These are phyloP conservation scores for Eretmochelys imbricata DNA, from an alignment of 2,113 vertebrate species.

Conservation along the genomic window DNA sequence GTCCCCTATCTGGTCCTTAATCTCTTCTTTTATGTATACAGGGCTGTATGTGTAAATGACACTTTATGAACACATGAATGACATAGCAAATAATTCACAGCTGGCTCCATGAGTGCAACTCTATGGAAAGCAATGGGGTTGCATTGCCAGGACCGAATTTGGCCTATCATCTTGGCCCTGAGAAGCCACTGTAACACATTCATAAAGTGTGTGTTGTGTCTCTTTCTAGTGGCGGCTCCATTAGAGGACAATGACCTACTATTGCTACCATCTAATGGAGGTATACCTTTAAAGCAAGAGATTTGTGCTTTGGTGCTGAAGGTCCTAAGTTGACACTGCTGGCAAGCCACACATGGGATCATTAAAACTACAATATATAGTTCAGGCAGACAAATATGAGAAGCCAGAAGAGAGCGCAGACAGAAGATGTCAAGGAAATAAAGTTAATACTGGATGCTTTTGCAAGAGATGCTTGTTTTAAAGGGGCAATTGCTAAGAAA, in stretches of 20 bases:
- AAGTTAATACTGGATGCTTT: not conserved
- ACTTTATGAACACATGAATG: not conserved
- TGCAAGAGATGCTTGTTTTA: not conserved
- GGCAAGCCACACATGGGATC: not conserved
- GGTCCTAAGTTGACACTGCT: not conserved
- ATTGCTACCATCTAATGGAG: not conserved
- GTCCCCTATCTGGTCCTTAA: not conserved
- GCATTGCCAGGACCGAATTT: not conserved
- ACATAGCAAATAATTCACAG: not conserved
- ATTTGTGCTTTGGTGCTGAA: not conserved
- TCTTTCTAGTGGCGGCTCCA: not conserved
- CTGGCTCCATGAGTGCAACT: not conserved
- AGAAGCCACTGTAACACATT: not conserved
- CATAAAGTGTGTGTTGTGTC: not conserved
- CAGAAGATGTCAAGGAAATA: not conserved
- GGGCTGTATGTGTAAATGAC: not conserved
- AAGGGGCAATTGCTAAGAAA: not conserved
- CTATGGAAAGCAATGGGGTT: not conserved
- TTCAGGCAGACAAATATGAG: not conserved
- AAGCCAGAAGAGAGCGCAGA: not conserved
- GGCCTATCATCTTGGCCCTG: not conserved
- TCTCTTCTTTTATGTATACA: not conserved
- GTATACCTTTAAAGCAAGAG: not conserved
- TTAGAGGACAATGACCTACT: not conserved
- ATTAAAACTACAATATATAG: not conserved